These are phyloP conservation scores for Dolichomitus sp. DNA, from an alignment of 2,888 invertebrate species.

Conservation along the genomic window DNA sequence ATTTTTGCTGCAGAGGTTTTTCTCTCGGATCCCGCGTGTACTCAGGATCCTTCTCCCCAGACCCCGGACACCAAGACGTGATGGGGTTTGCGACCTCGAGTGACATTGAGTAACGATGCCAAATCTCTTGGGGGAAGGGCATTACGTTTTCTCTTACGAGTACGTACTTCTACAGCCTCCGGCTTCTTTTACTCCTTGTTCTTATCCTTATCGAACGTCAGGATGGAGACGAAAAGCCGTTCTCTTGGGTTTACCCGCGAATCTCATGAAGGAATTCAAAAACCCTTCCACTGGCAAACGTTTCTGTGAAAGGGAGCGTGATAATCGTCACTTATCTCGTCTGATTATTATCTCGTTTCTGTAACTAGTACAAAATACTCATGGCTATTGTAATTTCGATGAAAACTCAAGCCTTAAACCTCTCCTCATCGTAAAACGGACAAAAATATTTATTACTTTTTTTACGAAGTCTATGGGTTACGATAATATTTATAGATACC, in stretches of 20 bases:
- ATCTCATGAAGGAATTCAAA: conserved; percentile 13
- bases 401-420: not conserved
- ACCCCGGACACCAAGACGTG: conserved; percentile 23
- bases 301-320: not conserved
- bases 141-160: conserved; percentile 29
- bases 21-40: conserved; percentile 1
- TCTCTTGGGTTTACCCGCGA: not conserved
- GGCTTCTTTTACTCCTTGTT: conserved; percentile 3
- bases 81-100: conserved; percentile 35
- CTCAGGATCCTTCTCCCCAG: not conserved
- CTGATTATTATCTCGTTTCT: not conserved
- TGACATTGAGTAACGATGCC: conserved; percentile 46
- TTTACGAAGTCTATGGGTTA: no score
- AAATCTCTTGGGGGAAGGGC: conserved; percentile 21
- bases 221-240: conserved; percentile 2
- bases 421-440: no score
- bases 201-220: conserved; percentile 22
- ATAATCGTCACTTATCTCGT: not conserved
- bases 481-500: no score
- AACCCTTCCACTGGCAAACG: not conserved
- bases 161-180: conserved; percentile 13
- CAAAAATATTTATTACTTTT: no score
- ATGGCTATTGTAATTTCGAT: not conserved
- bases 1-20: conserved; percentile 10
- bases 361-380: not conserved